Conservation (phyloP, 2,888 invertebrate genomes). For the Lissocephala sabroskyi region DNA sequence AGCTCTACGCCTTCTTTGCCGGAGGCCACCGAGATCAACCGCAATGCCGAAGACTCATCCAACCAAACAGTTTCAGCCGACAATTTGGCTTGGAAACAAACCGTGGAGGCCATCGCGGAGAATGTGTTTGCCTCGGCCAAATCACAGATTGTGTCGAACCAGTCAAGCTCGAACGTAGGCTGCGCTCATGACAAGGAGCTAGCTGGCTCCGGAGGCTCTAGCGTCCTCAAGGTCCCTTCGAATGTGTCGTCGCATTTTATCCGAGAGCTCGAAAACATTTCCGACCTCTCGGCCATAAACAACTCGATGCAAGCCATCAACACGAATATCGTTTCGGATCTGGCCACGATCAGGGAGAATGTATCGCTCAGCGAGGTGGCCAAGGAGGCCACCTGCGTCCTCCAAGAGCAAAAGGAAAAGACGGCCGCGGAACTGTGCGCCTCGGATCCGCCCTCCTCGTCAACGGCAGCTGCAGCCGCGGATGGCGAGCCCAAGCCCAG, state of each 20-base stretch:
- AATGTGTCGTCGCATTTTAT: conserved; percentile 64
- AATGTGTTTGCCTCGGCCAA: conserved; percentile 83
- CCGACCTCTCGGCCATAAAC: conserved; percentile 81
- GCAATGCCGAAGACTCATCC: conserved; percentile 89
- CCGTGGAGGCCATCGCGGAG: conserved; percentile 92
- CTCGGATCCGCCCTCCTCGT: conserved; percentile 1
- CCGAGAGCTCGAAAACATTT: conserved; percentile 75
- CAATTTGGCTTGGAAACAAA: conserved; percentile 88
- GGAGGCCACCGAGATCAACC: conserved; percentile 83
- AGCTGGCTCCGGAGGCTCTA: neutral
- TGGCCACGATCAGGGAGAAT: conserved; percentile 90
- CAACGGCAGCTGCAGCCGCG: conserved; percentile 3
- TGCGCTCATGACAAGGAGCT: too few species aligned
- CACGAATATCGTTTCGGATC: conserved; percentile 75
- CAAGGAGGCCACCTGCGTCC: conserved; percentile 21
- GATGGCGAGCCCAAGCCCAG: conserved; percentile 71
- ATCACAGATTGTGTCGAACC: conserved; percentile 79
- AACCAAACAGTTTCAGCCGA: conserved; percentile 97
- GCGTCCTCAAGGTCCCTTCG: too few species aligned
- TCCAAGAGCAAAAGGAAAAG: too few species aligned
- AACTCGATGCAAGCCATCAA: conserved; percentile 79
- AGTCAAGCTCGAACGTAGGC: conserved; percentile 23
- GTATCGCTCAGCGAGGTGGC: conserved; percentile 78
- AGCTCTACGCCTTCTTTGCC: conserved; percentile 96
- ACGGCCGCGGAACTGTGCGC: too few species aligned